phyloP scores from a whole-genome alignment of 35 echinoderm and acorn worm genomes.

The Acanthaster planci region DNA sequence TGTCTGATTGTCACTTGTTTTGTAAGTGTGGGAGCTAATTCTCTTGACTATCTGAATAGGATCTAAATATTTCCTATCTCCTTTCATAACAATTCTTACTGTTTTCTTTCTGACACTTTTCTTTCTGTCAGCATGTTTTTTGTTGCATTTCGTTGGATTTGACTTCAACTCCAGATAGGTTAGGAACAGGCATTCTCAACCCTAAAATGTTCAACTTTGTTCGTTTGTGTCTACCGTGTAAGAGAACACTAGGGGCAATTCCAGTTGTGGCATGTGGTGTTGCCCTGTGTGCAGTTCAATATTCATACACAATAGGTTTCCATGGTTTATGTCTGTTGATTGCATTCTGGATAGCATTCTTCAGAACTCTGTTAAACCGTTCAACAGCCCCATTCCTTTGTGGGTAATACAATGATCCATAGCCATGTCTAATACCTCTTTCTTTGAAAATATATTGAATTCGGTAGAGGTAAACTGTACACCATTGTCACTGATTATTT shows the following conservation, averaged over 20 bases:
- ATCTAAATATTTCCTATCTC: slow-evolving; percentile 1
- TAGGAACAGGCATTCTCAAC: background rate
- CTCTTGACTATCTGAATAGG: slow-evolving; percentile 21
- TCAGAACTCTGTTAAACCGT: slow-evolving; percentile 40
- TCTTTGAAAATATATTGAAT: slow-evolving; percentile 32
- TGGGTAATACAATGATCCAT: slow-evolving; percentile 34
- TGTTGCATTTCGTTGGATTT: background rate
- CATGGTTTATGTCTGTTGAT: background rate
- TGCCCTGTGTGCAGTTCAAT: background rate
- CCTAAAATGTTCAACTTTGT: slow-evolving; percentile 32
- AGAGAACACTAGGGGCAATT: background rate
- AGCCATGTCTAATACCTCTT: slow-evolving; percentile 26
- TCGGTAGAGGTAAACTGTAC: slow-evolving; percentile 36
- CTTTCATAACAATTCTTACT: slow-evolving; percentile 30
- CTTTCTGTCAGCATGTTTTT: background rate
- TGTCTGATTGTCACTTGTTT: background rate
- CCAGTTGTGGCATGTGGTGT: slow-evolving; percentile 35
- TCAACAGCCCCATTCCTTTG: slow-evolving; percentile 47
- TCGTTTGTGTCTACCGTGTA: slow-evolving; percentile 30
- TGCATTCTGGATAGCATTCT: slow-evolving; percentile 42
- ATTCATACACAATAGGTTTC: slow-evolving; percentile 18
- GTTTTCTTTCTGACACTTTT: slow-evolving; percentile 10
- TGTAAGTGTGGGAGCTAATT: slow-evolving; percentile 11
- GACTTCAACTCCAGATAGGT: background rate
- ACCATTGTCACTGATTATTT: slow-evolving; percentile 36